Evolutionary conservation across 2,888 invertebrate species (phyloP), one percentile per base, ranked within the genome.

Genomic region (Yponomeuta sedellus): DNA sequence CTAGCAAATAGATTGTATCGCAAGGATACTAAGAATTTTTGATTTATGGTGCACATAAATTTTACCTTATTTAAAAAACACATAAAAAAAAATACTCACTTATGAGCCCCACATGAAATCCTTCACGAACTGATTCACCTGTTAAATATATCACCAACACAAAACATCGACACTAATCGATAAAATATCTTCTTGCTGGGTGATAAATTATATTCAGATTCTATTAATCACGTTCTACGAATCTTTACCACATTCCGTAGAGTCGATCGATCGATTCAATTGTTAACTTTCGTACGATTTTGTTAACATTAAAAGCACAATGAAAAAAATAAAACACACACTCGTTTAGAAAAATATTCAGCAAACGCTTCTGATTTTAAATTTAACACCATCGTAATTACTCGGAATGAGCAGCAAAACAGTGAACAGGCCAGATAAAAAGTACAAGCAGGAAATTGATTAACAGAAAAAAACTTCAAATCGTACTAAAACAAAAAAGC

Each of bases 161-260:
- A 19, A 57, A 11, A 39, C 64, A 65, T 19, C n/a, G 6, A 11
- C 64, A 65, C 64, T 25, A 25, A 2, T 28, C 56, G n/a, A 16
- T 64, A 39, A 59, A 12, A 59, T 10, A 59, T 59, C 20, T 20
- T 59, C 20, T 59, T 8, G 22, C 10, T 58, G 34, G 34, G 34
- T 34, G 34, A 22, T 20, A 20, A 59, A 59, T 12, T 20, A 22
- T 25, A 34, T 34, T 34, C 34, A 34, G 34, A 34, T 34, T 34
- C 34, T 34, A 61, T 61, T 61, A 34, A 34, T 61, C 62, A 62
- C 62, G 10, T 62, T 19, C 62, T 39, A 62, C 34, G 59, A 59
- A 59, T 59, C 10, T 10, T 58, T 22, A 20, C 1, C 12, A n/a
- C 10, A 62, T 39, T 39, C 39, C 62, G 19, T 62, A 62, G 62